Base-by-base conservation (phyloP, 2,797 vertebrate species). In the Pantherophis vulpinus region DNA sequence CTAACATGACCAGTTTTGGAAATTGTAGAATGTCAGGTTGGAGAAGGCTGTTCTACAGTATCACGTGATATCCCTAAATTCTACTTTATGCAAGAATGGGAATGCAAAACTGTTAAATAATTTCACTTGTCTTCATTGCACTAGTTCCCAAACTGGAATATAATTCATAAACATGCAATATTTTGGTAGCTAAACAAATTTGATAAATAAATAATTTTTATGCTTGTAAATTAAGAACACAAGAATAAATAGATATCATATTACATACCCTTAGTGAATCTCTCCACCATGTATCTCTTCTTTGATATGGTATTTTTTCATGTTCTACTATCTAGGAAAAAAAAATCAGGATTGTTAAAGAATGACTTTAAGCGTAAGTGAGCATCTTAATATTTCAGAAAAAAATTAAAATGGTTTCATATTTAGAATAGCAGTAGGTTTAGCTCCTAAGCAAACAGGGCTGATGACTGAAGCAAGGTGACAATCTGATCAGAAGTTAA, bases 281-380 rank as follows among this genome's bases (percentile, higher is more conserved):
- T 93, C 97, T 97, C 98, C 98, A 98, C 97, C 97, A 98, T 63
- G 93, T 92, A 14, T 87, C 90, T 97, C 98, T 95, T 98, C 97
- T 94, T 97, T 95, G 87, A 70, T 95, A 94, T 88, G 86, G 60
- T 90, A 83, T 86, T 92, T 96, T 98, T 87, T 90, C 56, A 70
- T 96, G 96, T 47, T 94, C 93, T 89, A 23, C 2, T 1, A 0
- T 32, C 86, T 94, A 55, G 86, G 88, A 94, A 93, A 29, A 29
- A 95, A 96, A 94, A 83, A 37, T 37, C 94, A 0, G 95, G 66
- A 91, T 55, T 91, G 42, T 25, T 23, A 25, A 83, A 47, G 74
- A 83, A 83, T 12, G 20, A 83, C 74, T 83, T 83, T 25, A 83
- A 47, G 20, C 5, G 42, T 47, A 83, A 47, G 37, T 42, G 1